Percentiles rank a stretch among this genome's conserved stretches.
Conservation (phyloP, 2,888 invertebrate species). For the Metalampra italica region DNA sequence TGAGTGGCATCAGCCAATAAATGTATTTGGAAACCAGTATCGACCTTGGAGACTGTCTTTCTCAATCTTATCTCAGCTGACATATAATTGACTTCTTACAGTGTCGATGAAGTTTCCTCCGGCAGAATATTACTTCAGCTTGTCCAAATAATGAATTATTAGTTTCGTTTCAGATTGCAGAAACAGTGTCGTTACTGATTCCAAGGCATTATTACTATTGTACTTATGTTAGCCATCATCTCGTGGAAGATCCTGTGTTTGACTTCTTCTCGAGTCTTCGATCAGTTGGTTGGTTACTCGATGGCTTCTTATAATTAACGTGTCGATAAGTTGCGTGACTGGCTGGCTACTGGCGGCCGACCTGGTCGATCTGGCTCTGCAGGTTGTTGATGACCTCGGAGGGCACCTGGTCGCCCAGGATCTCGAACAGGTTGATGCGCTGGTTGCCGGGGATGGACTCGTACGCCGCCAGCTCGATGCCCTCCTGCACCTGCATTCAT, state of each 20-base stretch:
- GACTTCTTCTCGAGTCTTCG: background rate
- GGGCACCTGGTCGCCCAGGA: slow-evolving; percentile 91
- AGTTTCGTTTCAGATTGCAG: no score
- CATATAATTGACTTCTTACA: no score
- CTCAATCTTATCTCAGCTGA: no score
- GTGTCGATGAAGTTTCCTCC: no score
- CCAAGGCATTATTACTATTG: background rate
- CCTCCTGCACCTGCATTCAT: slow-evolving; percentile 83
- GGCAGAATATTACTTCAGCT: no score
- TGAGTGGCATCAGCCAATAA: background rate
- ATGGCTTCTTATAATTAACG: no score
- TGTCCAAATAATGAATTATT: no score
- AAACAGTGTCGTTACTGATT: background rate
- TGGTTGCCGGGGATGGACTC: slow-evolving; percentile 92
- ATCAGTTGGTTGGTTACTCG: background rate
- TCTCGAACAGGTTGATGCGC: slow-evolving; percentile 89
- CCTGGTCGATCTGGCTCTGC: slow-evolving; percentile 90
- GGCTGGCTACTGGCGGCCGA: slow-evolving; percentile 73
- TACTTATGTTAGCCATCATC: background rate
- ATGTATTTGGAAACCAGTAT: background rate
- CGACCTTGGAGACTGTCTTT: background rate
- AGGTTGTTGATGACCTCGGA: slow-evolving; percentile 93
- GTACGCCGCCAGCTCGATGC: slow-evolving; percentile 90
- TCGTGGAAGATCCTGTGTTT: no score
- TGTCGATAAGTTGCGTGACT: background rate